phyloP scores from a whole-genome alignment of 23 tunicate genomes.

The Styela clava region DNA sequence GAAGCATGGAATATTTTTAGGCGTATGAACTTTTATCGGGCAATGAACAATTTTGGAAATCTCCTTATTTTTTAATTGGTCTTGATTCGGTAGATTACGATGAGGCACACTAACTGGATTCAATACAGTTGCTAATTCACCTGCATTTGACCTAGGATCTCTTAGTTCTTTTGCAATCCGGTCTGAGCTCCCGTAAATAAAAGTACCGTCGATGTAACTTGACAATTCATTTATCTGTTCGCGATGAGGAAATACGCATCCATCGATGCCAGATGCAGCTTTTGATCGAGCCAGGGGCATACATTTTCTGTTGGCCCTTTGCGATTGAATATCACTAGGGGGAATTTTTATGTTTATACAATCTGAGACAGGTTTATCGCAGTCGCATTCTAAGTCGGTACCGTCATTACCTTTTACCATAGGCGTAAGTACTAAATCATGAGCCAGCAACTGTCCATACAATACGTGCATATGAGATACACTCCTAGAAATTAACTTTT shows the following conservation, averaged over 20 bases:
- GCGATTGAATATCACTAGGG: conserved; percentile 38
- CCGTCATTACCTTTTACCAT: conserved; percentile 35
- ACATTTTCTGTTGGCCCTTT: conserved; percentile 46
- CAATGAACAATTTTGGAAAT: conserved; percentile 44
- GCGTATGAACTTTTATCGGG: conserved; percentile 42
- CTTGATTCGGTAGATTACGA: conserved; percentile 30
- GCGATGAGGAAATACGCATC: conserved; percentile 23
- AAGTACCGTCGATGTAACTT: conserved; percentile 63
- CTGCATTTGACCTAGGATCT: conserved; percentile 34
- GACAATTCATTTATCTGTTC: conserved; percentile 64
- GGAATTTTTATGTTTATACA: conserved; percentile 79
- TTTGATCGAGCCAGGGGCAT: conserved; percentile 42
- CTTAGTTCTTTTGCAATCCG: conserved; percentile 30
- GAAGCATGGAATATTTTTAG: conserved; percentile 43
- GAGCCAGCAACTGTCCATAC: conserved; percentile 79
- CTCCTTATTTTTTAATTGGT: conserved; percentile 21
- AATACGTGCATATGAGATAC: conserved; percentile 50
- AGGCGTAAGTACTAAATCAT: conserved; percentile 72
- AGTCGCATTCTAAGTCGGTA: conserved; percentile 42
- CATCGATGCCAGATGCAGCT: conserved; percentile 37
- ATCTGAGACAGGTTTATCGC: conserved; percentile 44
- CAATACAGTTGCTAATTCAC: neutral
- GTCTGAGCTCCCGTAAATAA: conserved; percentile 64
- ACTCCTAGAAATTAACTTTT: neutral
- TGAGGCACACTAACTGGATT: neutral